Conservation (phyloP, 2,797 vertebrate species). For the Spinus olivaceus region DNA sequence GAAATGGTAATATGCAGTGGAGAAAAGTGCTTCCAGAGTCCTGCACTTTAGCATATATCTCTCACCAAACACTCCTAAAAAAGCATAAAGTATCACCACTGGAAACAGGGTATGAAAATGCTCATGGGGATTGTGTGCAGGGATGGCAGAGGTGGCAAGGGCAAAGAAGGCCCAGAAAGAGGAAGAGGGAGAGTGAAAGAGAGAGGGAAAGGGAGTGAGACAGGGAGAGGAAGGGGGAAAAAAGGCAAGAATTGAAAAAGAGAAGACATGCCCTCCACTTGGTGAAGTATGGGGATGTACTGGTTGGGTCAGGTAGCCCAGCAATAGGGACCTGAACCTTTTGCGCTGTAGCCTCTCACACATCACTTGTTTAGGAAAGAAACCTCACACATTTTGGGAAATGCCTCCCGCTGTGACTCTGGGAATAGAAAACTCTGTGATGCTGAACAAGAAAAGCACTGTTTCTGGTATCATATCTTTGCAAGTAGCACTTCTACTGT, state of each 20-base stretch:
- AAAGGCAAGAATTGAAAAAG: not conserved
- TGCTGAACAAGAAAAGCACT: not conserved
- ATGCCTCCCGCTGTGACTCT: not conserved
- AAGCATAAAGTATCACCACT: not conserved
- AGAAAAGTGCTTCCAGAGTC: not conserved
- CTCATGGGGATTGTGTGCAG: not conserved
- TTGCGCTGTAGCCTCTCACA: not conserved
- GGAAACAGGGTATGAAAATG: not conserved
- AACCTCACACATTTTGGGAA: not conserved
- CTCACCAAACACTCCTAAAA: not conserved
- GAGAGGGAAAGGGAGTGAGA: not conserved
- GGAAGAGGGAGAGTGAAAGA: not conserved
- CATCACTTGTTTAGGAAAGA: not conserved
- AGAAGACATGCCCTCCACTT: not conserved
- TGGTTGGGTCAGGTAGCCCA: not conserved
- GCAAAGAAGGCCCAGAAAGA: not conserved
- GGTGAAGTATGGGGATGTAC: rapidly evolving
- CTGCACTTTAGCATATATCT: not conserved
- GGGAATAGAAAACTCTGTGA: not conserved
- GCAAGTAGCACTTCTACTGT: not conserved
- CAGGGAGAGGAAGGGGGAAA: not conserved
- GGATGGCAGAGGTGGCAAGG: not conserved
- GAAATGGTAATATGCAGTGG: not conserved
- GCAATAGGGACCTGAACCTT: not conserved
- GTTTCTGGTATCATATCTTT: not conserved